These are phyloP conservation scores for Chrysolophus pictus DNA, from an alignment of 2,797 vertebrate genomes.

Conservation along the genomic window DNA sequence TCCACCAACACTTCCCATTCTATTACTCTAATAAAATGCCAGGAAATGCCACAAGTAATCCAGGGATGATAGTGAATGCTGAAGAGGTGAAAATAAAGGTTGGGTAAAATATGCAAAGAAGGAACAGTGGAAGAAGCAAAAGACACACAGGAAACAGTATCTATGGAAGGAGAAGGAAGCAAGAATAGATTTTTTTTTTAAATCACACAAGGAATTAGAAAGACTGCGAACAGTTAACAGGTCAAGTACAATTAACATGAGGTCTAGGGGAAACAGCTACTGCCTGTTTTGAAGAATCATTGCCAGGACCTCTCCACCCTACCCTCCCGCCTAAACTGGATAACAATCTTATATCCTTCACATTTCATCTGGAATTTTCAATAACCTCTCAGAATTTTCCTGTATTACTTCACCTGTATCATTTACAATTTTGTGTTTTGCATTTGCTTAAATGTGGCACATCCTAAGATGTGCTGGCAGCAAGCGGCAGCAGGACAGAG, in stretches of 20 bases:
- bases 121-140: background rate
- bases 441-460: background rate
- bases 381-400: background rate
- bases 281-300: background rate
- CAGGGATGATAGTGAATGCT: background rate
- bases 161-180: background rate
- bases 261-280: background rate
- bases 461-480: background rate
- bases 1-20: background rate
- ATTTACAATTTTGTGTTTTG: background rate
- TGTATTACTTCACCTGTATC: background rate
- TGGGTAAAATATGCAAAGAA: background rate
- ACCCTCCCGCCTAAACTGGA: background rate
- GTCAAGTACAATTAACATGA: background rate
- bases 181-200: background rate
- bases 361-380: background rate
- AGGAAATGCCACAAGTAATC: background rate
- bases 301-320: background rate
- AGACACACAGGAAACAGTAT: background rate
- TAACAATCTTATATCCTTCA: background rate
- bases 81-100: background rate
- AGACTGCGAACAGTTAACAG: background rate
- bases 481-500: fast-evolving
- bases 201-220: background rate
- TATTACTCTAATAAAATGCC: background rate